Conservation (phyloP, 2,113 vertebrate genomes). For the Vombatus ursinus region DNA sequence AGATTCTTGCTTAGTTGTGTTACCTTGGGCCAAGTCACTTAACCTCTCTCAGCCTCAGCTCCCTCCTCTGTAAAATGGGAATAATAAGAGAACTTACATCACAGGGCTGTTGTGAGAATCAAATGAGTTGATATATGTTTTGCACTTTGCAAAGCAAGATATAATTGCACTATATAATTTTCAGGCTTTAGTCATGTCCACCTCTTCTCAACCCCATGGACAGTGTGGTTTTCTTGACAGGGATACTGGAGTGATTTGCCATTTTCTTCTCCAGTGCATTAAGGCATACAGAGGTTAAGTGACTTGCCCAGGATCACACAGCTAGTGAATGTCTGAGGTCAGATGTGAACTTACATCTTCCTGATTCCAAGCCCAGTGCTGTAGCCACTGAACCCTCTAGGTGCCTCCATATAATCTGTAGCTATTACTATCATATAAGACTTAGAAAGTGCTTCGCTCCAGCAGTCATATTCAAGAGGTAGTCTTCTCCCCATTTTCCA, state of each 20-base stretch:
- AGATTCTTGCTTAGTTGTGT: neutral
- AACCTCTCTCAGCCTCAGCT: neutral
- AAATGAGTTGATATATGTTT: neutral
- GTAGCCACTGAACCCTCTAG: neutral
- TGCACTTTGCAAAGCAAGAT: neutral
- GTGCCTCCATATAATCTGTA: neutral
- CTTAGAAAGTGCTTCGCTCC: neutral
- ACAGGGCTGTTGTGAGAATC: neutral
- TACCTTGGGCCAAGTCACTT: neutral
- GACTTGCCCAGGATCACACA: neutral
- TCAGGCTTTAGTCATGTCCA: neutral
- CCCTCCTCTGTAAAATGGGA: neutral
- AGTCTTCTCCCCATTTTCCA: neutral
- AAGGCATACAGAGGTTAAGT: neutral
- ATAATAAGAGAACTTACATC: neutral
- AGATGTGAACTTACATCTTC: neutral
- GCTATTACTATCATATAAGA: neutral
- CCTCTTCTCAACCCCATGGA: neutral
- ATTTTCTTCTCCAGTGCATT: neutral
- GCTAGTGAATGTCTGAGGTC: too few relatives aligned
- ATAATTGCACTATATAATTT: neutral
- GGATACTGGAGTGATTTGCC: neutral
- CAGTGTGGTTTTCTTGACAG: neutral
- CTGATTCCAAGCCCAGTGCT: neutral
- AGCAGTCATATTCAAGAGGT: neutral